A percentile compares a stretch with the other conserved stretches of the same genome.
Conservation (phyloP, 2,797 vertebrate genomes). For the Huso huso region DNA sequence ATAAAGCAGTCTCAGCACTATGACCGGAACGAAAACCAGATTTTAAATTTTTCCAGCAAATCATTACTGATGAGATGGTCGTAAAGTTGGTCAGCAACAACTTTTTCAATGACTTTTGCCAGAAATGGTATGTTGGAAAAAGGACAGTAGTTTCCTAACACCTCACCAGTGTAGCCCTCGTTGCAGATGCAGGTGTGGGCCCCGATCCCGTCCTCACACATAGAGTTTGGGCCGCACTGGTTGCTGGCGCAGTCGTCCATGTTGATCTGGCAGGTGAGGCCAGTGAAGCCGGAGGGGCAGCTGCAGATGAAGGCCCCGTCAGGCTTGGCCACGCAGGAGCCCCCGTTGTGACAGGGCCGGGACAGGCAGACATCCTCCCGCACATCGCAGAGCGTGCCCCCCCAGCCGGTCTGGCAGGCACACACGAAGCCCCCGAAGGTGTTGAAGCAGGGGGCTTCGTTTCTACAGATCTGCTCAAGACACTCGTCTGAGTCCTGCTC, state of each 20-base stretch:
- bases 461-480: neutral
- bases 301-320: neutral
- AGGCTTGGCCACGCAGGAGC: neutral
- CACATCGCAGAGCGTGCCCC: no score
- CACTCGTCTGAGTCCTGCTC: neutral
- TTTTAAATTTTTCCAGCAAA: no score
- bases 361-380: neutral
- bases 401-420: neutral
- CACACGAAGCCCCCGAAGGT: neutral
- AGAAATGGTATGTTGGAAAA: no score
- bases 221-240: neutral
- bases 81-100: no score
- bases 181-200: neutral
- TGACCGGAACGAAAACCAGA: no score
- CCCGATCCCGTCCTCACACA: neutral
- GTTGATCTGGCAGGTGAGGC: neutral
- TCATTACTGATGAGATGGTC: no score
- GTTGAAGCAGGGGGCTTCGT: neutral
- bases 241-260: neutral
- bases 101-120: no score
- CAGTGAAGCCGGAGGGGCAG: neutral
- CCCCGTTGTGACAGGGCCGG: neutral
- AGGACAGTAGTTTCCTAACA: no score
- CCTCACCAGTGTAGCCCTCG: neutral
- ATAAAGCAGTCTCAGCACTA: no score